These are phyloP conservation scores for Cryptotis parvus DNA, from an alignment of 2,113 vertebrate genomes.

Conservation along the genomic window DNA sequence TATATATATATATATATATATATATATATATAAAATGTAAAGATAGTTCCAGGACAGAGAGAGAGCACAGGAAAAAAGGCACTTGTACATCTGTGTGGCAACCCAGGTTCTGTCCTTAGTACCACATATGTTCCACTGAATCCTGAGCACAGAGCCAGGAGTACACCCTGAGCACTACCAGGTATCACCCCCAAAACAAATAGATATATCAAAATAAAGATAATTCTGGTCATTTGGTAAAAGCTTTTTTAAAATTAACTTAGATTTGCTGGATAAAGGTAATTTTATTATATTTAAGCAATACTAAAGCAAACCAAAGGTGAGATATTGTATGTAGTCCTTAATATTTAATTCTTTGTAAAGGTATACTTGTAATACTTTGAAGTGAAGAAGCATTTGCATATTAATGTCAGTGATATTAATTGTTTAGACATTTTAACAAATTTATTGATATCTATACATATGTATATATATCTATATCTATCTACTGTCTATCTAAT, in stretches of 20 bases:
- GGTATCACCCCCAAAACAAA: no score
- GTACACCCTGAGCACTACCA: no score
- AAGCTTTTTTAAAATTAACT: conserved; percentile 24
- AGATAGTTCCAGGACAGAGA: neutral
- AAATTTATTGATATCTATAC: neutral
- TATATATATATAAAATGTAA: neutral
- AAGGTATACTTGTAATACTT: conserved; percentile 14
- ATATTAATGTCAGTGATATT: neutral
- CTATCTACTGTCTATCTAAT: no score
- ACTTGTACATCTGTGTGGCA: no score
- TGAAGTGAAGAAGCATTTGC: neutral
- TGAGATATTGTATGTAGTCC: neutral
- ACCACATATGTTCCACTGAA: no score
- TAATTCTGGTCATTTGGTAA: neutral
- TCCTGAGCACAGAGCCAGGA: no score
- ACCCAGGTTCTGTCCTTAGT: no score
- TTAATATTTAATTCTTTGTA: neutral
- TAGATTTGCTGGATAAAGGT: conserved; percentile 43
- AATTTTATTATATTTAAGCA: no score
- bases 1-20: no score
- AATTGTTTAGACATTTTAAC: conserved; percentile 27
- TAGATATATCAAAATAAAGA: no score
- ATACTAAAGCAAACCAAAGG: neutral
- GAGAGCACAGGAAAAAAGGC: no score
- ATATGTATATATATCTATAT: neutral